Evolutionary conservation across 2,888 invertebrate genomes (phyloP), one percentile per base, ranked within the genome.

Genomic region (Phania funesta): DNA sequence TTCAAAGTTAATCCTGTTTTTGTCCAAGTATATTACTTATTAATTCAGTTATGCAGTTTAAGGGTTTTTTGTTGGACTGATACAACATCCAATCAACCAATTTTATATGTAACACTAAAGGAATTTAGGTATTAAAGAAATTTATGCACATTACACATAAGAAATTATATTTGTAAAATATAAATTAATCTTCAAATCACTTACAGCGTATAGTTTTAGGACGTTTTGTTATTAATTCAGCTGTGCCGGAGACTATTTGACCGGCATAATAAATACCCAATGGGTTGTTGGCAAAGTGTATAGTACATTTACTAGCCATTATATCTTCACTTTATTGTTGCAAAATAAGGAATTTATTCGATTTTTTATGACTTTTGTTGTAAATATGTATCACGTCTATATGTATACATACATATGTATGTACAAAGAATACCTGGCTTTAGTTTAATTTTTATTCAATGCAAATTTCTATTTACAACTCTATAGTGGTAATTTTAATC

Each of bases 131-230:
- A 41, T 68, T 29, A 26, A 41, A 3, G 26, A n/a, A 7, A 24
- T 24, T 18, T 26, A 8, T 38, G 44, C n/a, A 7, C n/a, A 70
- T 24, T 32, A 26, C 4, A 26, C 3, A 26, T 13, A 13, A 13
- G 13, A 4, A 38, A 38, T 38, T 26, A 35, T 38, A 38, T 6
- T 3, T 58, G 22, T 38, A 44, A 2, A 32, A 44, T 8, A 16
- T 58, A 26, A 52, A n/a, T 16, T 6, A 46, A 22, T 46, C 54
- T 29, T 20, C 24, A 8, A 9, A 16, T 64, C 85, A 89, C 90
- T 84, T 87, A 90, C 90, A 90, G 84, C 90, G 88, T 85, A 90
- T 90, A 48, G 90, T 90, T 85, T 90, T 90, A 13, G 90, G 88
- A 60, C 90, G 88, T 50, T 87, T 87, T 20, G 90, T 90, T 81